Evolutionary conservation across 2,113 vertebrate species (phyloP), one percentile per base, ranked within the genome.

Genomic region (Pelecanus crispus): DNA sequence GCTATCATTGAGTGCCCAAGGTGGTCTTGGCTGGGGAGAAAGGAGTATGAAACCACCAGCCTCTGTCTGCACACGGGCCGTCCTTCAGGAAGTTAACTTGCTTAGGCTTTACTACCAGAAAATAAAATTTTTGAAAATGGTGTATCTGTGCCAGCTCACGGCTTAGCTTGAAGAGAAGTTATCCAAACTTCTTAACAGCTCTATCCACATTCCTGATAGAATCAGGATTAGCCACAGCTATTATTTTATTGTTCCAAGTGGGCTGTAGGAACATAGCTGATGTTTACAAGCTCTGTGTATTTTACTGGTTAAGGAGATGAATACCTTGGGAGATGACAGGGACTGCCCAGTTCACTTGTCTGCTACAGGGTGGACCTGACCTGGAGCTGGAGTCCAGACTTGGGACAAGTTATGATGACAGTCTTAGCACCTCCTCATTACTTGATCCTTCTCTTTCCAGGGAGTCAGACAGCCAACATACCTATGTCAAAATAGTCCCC

Each of bases 261-360:
- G 90, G 67, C 61, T 90, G 63, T 90, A 96, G 91, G 84, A 88
- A 96, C 75, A 91, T n/a, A 79, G 88, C 22, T 95, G 80, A 94
- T 88, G 21, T 91, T 49, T 68, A 44, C 17, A 63, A 73, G 38
- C 8, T 66, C 50, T 63, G 18, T 9, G 12, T 19, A 31, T 67
- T 74, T 89, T 14, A 53, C 13, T 17, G 2, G 7, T 58, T 73
- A 71, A 53, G n/a, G 38, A 72, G 24, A 44, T 9, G 28, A 17
- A 32, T 71, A 61, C 14, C 5, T 66, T 5, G 17, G 56, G 31
- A 66, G 13, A 38, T n/a, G 19, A 36, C 50, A 61, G 7, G 13
- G 40, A 45, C 32, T 50, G 14, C 21, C 25, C 11, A 22, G 11
- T 38, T 56, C 26, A 13, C 26, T 61, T 66, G 11, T 26, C 26